phyloP scores from a whole-genome alignment of 1,140 invertebrate genomes.

The Drosophila neocordata region DNA sequence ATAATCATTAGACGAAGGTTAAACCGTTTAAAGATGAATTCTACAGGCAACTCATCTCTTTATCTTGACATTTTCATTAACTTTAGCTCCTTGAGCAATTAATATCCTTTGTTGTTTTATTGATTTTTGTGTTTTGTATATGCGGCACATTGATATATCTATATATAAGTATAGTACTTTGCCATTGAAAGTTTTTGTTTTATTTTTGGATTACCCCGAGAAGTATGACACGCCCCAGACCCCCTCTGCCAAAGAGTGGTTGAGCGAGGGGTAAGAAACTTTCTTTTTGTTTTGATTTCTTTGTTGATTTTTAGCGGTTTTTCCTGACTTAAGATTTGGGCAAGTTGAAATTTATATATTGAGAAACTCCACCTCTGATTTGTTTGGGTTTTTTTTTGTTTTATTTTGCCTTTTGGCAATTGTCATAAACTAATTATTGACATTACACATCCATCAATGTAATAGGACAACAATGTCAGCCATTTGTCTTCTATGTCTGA shows the following conservation, averaged over 20 bases:
- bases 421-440: slow-evolving; percentile 62
- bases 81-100: slow-evolving; percentile 32
- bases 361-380: neutral
- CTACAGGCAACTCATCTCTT: neutral
- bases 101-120: slow-evolving; percentile 51
- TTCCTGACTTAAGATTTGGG: no score
- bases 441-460: slow-evolving; percentile 63
- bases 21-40: neutral
- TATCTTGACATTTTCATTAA: neutral
- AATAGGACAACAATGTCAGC: slow-evolving; percentile 58
- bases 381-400: neutral
- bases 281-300: slow-evolving; percentile 40
- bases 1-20: no score
- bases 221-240: slow-evolving; percentile 43
- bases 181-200: slow-evolving; percentile 68
- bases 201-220: slow-evolving; percentile 63
- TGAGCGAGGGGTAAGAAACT: neutral
- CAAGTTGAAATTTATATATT: no score
- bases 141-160: no score
- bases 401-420: slow-evolving; percentile 12
- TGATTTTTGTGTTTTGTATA: slow-evolving; percentile 22
- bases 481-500: slow-evolving; percentile 35
- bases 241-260: neutral
- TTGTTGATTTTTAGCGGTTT: slow-evolving; percentile 19
- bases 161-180: slow-evolving; percentile 33